Evolutionary conservation across 2,113 vertebrate genomes (phyloP).

Genomic region (Salminus brasiliensis): DNA sequence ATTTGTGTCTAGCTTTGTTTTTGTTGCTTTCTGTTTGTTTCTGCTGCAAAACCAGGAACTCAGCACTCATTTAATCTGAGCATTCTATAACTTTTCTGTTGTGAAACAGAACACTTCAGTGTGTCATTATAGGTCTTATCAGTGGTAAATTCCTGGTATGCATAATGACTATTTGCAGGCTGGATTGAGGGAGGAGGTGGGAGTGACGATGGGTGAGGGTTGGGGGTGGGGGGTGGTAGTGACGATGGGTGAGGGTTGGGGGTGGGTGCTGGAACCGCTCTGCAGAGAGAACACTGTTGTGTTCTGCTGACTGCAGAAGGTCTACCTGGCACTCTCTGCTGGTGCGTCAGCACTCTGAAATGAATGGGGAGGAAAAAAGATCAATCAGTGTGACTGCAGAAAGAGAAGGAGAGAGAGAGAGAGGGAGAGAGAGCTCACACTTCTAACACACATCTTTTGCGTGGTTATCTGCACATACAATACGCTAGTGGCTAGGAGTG

Average conservation of each 20-base stretch:
- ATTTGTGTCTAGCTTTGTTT: neutral
- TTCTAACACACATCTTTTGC: constrained; percentile 67
- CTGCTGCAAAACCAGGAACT: neutral
- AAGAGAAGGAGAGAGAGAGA: constrained; percentile 46
- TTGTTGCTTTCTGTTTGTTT: neutral
- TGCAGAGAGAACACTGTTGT: constrained; percentile 65
- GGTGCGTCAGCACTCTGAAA: constrained; percentile 83
- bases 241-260: too few species aligned
- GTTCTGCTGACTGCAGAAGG: constrained; percentile 83
- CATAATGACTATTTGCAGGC: constrained; percentile 72
- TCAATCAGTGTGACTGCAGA: constrained; percentile 82
- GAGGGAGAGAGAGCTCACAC: constrained; percentile 62
- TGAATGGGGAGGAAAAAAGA: constrained; percentile 79
- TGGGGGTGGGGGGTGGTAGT: constrained; percentile 27
- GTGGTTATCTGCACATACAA: constrained; percentile 61
- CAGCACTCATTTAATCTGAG: neutral
- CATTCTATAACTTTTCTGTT: constrained; percentile 18
- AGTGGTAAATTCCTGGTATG: constrained; percentile 69
- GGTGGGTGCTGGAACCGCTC: constrained; percentile 57
- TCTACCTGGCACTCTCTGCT: constrained; percentile 74
- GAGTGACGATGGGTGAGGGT: too few species aligned
- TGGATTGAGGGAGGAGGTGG: constrained; percentile 47
- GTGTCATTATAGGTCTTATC: constrained; percentile 53
- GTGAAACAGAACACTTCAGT: constrained; percentile 31
- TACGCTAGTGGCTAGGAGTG: constrained; percentile 51